Evolutionary conservation across 2,113 vertebrate genomes (phyloP).

Genomic region (Oryctolagus cuniculus): DNA sequence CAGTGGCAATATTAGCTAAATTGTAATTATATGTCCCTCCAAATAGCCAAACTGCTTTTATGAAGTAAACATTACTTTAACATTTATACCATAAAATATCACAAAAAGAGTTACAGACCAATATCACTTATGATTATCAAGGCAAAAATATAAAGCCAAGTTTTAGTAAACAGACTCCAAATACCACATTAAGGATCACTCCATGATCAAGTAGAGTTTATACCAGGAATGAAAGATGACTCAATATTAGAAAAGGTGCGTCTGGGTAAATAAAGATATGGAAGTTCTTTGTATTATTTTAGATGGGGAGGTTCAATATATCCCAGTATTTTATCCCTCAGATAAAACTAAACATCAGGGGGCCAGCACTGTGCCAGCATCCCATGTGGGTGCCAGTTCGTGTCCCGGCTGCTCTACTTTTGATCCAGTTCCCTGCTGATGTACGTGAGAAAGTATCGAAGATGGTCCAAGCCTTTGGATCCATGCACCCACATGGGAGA

Average conservation of each 20-base stretch:
- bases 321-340: background rate
- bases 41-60: background rate
- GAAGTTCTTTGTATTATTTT: background rate
- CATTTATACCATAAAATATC: background rate
- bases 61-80: background rate
- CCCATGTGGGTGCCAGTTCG: no score
- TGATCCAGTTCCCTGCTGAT: no score
- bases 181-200: background rate
- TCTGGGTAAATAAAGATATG: background rate
- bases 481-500: no score
- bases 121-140: background rate
- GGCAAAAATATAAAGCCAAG: background rate
- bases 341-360: background rate
- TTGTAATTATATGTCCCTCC: background rate
- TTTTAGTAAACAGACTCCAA: background rate
- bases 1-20: background rate
- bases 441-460: no score
- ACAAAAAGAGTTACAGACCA: background rate
- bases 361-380: no score
- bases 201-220: background rate
- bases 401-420: no score
- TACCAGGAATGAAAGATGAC: background rate
- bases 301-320: background rate
- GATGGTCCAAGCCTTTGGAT: no score
- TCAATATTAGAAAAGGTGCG: background rate